Evolutionary conservation across 2,888 invertebrate species (phyloP).

Genomic region (Mythimna pallens): DNA sequence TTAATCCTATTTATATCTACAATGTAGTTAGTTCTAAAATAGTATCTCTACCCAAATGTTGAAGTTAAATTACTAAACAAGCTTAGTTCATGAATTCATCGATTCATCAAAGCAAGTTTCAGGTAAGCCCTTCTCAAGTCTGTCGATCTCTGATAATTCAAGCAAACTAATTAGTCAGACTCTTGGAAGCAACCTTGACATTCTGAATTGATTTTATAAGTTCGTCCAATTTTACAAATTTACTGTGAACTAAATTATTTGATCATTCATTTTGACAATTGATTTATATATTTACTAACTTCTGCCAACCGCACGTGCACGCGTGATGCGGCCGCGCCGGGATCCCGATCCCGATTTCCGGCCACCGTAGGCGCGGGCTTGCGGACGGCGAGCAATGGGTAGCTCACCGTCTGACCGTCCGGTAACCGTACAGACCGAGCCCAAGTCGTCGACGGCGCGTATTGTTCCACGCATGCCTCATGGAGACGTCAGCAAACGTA

Average conservation of each 20-base stretch:
- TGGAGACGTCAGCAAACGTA: too few species aligned
- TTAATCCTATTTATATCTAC: background rate
- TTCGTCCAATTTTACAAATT: background rate
- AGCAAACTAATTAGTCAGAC: constrained; percentile 22
- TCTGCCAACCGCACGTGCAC: too few species aligned
- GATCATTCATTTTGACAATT: too few species aligned
- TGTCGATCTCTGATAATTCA: constrained; percentile 31
- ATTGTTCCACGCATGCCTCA: too few species aligned
- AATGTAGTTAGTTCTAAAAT: background rate
- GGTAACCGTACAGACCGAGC: too few species aligned
- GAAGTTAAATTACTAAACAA: constrained; percentile 8
- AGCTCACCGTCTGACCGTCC: too few species aligned
- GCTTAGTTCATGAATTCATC: constrained; percentile 24
- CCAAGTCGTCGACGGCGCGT: too few species aligned
- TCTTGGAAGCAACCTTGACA: background rate
- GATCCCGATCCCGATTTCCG: too few species aligned
- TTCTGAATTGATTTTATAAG: constrained; percentile 13
- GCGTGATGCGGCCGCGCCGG: too few species aligned
- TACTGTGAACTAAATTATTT: background rate
- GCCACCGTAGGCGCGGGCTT: too few species aligned
- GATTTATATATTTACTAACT: too few species aligned
- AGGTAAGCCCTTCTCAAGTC: constrained; percentile 16
- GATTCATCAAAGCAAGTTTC: constrained; percentile 26
- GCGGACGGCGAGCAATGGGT: too few species aligned
- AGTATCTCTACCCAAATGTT: background rate